These are phyloP conservation scores for Brenthis ino DNA, from an alignment of 2,888 invertebrate genomes.

Conservation along the genomic window DNA sequence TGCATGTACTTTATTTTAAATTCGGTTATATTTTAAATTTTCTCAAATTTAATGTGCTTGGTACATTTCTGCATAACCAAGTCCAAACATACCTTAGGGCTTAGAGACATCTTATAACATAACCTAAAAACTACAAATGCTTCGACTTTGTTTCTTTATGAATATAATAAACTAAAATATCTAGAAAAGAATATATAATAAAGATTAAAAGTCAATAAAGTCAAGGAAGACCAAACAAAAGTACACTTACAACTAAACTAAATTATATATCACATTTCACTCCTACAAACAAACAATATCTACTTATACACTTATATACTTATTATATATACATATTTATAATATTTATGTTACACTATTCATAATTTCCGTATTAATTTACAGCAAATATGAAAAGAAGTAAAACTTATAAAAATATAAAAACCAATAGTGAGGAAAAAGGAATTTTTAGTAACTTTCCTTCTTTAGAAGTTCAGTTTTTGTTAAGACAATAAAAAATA, in stretches of 20 bases:
- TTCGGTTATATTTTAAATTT: too few species aligned
- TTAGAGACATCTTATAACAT: background rate
- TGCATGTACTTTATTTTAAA: too few species aligned
- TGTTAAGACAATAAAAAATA: too few species aligned
- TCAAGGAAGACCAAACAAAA: conserved; percentile 10
- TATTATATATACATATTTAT: background rate
- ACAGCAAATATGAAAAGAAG: background rate
- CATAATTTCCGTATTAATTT: background rate
- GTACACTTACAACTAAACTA: conserved; percentile 20
- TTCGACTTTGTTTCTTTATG: conserved; percentile 10
- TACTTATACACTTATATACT: background rate
- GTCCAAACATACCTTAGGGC: too few species aligned
- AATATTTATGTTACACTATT: too few species aligned
- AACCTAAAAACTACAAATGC: conserved; percentile 21
- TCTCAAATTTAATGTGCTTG: too few species aligned
- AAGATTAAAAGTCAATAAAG: background rate
- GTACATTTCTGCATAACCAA: too few species aligned
- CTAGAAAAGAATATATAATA: background rate
- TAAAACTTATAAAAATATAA: too few species aligned
- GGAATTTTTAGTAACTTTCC: too few species aligned
- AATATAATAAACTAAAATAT: background rate
- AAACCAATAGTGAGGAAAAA: too few species aligned
- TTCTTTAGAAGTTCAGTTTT: too few species aligned
- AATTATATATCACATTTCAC: conserved; percentile 30
- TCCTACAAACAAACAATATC: conserved; percentile 23